Evolutionary conservation across 2,797 vertebrate species (phyloP).

Genomic region (Sebastes glaucus): DNA sequence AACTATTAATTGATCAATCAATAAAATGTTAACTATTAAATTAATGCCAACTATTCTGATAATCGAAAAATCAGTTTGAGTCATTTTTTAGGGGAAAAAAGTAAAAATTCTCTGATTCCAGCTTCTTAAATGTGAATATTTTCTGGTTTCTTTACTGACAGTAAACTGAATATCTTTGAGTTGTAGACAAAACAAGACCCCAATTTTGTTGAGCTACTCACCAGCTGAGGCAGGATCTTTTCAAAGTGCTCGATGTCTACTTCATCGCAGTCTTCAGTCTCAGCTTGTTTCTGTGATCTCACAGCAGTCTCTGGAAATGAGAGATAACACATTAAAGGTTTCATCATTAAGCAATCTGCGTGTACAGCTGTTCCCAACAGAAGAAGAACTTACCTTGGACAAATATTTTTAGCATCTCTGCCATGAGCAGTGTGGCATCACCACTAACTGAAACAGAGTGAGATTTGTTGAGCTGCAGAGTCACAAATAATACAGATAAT

Average conservation of each 20-base stretch:
- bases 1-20: too few relatives aligned
- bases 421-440: conserved; percentile 76
- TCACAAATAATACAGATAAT: background rate
- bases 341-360: background rate
- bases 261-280: conserved; percentile 76
- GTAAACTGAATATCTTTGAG: too few relatives aligned
- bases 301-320: conserved; percentile 76
- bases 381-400: conserved; percentile 74
- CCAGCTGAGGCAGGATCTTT: conserved; percentile 85
- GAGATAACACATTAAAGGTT: background rate
- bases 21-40: accelerated
- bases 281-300: conserved; percentile 82
- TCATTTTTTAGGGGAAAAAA: too few relatives aligned
- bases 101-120: accelerated
- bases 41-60: too few relatives aligned
- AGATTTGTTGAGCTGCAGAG: background rate
- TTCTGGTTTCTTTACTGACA: too few relatives aligned
- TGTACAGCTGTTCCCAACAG: background rate
- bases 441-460: conserved; percentile 65
- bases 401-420: conserved; percentile 82
- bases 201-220: conserved; percentile 34
- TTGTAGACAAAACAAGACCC: too few relatives aligned
- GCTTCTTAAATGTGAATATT: too few relatives aligned
- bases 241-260: conserved; percentile 85
- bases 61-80: too few relatives aligned